Percentiles rank a stretch among this genome's conserved stretches.
These are phyloP conservation scores for Cossypha dichroa DNA, from an alignment of 2,797 vertebrate species.

Conservation along the genomic window DNA sequence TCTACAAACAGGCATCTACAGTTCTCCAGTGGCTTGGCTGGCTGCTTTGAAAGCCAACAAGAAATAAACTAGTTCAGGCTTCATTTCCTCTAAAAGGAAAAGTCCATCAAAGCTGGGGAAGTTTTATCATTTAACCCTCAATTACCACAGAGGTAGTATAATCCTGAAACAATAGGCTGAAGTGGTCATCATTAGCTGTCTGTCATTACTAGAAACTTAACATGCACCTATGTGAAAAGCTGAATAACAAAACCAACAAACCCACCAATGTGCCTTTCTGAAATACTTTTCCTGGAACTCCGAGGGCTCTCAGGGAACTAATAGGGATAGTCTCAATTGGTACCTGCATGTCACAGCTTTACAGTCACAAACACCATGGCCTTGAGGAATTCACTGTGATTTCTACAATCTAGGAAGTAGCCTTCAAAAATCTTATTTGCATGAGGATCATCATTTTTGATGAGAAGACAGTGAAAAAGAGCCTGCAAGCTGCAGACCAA, in stretches of 20 bases:
- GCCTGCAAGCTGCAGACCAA: accelerated
- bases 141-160: background rate
- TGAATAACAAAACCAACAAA: background rate
- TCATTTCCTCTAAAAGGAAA: background rate
- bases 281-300: background rate
- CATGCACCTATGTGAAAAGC: accelerated
- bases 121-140: background rate
- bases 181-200: background rate
- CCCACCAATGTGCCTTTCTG: background rate
- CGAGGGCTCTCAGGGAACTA: background rate
- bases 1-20: background rate
- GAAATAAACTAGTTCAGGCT: background rate
- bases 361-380: background rate
- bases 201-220: background rate
- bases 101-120: background rate
- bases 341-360: background rate
- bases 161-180: background rate
- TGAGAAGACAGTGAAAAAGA: background rate
- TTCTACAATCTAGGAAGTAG: background rate
- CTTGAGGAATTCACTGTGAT: background rate
- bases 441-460: background rate
- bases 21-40: background rate
- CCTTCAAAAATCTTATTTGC: background rate
- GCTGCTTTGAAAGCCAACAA: background rate
- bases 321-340: accelerated